These are phyloP conservation scores for Trogon surrucura DNA, from an alignment of 2,113 vertebrate genomes.

Conservation along the genomic window DNA sequence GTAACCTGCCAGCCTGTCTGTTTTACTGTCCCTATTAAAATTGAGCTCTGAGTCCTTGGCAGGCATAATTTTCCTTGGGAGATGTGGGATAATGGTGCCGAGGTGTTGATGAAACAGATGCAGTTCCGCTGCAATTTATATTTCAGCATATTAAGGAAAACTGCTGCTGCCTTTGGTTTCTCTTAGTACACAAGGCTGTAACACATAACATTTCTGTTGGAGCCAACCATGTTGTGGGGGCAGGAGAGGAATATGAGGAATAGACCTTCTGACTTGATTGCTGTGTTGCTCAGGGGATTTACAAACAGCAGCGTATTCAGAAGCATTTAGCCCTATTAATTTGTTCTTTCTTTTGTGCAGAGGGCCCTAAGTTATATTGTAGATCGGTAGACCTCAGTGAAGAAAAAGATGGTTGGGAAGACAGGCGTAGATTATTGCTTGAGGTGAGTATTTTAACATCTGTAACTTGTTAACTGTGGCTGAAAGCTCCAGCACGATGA, in stretches of 20 bases:
- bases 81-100: neutral
- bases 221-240: neutral
- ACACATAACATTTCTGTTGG: neutral
- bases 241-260: neutral
- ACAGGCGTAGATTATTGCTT: constrained; percentile 72
- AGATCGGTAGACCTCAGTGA: constrained; percentile 72
- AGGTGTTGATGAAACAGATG: neutral
- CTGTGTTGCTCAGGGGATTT: neutral
- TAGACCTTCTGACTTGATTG: neutral
- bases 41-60: neutral
- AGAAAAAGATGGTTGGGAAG: constrained; percentile 85
- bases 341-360: constrained; percentile 45
- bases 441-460: constrained; percentile 63
- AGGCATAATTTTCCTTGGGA: neutral
- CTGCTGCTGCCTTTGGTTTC: neutral
- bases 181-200: neutral
- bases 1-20: neutral
- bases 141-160: neutral
- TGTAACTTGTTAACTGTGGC: neutral
- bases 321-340: neutral
- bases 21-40: neutral
- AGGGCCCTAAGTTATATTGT: constrained; percentile 85
- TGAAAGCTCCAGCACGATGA: neutral
- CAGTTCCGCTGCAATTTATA: neutral
- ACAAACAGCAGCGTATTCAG: neutral